Evolutionary conservation across 2,888 invertebrate genomes (phyloP).

Genomic region (Tetanocera ferruginea): DNA sequence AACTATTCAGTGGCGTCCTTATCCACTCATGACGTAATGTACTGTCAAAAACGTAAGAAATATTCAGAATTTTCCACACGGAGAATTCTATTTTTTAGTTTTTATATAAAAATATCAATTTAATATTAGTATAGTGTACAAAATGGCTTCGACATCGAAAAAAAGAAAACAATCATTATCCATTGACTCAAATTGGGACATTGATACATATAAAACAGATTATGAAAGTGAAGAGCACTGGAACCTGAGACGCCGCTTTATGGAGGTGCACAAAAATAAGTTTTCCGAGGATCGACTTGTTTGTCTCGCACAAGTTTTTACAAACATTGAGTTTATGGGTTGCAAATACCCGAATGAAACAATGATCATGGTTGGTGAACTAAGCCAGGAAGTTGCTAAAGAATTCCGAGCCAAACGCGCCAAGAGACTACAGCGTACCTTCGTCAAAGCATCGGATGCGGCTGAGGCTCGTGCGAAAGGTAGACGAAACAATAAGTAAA

Average conservation of each 20-base stretch:
- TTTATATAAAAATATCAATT: background rate
- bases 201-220: constrained; percentile 80
- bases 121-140: background rate
- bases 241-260: constrained; percentile 85
- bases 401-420: constrained; percentile 77
- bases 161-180: constrained; percentile 29
- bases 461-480: constrained; percentile 83
- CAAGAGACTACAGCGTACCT: constrained; percentile 79
- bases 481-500: constrained; percentile 63
- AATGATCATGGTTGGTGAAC: constrained; percentile 81
- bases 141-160: constrained; percentile 38
- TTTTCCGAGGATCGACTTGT: constrained; percentile 85
- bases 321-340: constrained; percentile 77
- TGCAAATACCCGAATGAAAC: constrained; percentile 84
- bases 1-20: background rate
- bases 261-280: constrained; percentile 81
- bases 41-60: background rate
- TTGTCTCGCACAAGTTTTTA: constrained; percentile 91
- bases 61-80: too few species aligned
- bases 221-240: constrained; percentile 94
- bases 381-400: constrained; percentile 81
- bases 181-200: constrained; percentile 75
- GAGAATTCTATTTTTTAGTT: too few species aligned
- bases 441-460: constrained; percentile 83
- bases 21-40: background rate